Base-by-base conservation (phyloP, 2,113 vertebrate genomes). In the western clawed frog (Xenopus tropicalis) region DNA sequence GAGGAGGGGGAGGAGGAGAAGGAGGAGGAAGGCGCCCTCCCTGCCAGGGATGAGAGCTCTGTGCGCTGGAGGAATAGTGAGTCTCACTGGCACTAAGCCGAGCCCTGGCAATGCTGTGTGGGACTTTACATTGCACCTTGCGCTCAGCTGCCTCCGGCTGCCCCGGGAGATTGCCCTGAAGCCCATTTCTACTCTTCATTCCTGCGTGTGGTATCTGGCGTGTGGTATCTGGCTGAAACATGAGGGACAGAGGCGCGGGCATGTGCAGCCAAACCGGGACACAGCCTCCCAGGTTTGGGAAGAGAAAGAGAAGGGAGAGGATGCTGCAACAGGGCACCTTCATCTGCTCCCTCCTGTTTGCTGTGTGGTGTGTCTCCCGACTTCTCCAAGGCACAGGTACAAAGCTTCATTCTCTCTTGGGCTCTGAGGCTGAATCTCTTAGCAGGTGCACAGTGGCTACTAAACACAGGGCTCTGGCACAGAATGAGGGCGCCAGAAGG, bases 1-100 rank as follows among this genome's bases (percentile, higher is more conserved):
- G 74, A 69, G 79, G 79, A 1, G 79, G 68, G 66, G 69, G 78
- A 66, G 69, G 69, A 69, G 69, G 74, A 70, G 79, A 76, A 1
- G 80, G 68, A 46, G 23, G 43, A 72, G 61, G 71, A 70, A 73
- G 72, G 67, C 61, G 56, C 16, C 25, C 71, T 72, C 61, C 20
- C 71, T 46, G 81, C 79, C 70, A 29, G 71, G 22, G 78, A 70
- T 59, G 76, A 81, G 78, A 82, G 85, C 82, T 81, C 6, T 37
- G 77, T 77, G 61, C 77, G 72, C 44, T 67, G 82, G 66, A 63
- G 72, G 23, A 29, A 24, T 42, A 16, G 24, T 24, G 23, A 19
- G 59, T 17, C 13, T 11, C 37, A 13, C 25, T 21, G 37, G 9
- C 44, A 44, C 64, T 51, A 13, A 22, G 21, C 12, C 57, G 4